Evolutionary conservation across 2,797 vertebrate species (phyloP), one percentile per base, ranked within the genome.

Genomic region (Fundulus diaphanus): DNA sequence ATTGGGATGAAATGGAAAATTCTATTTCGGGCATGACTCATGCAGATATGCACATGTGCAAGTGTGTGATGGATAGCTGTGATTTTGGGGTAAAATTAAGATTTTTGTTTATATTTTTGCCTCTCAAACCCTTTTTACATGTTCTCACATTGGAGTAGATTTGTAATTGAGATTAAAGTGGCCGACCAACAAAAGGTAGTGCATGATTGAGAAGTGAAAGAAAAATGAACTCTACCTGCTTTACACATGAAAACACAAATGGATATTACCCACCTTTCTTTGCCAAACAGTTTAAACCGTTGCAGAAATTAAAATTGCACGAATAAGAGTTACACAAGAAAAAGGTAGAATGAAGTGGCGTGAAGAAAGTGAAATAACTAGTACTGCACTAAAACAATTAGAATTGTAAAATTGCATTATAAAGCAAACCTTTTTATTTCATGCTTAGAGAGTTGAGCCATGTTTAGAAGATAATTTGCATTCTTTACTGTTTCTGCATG

Each of bases 361-460:
- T 77, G 76, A 85, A 82, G 82, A 82, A 51, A 51, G 75, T 88
- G 70, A 86, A 87, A 70, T 76, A 82, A 85, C 77, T 77, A 69
- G 72, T 87, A 90, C 82, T 88, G 66, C 73, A 80, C 69, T 71
- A 33, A 85, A 90, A 88, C 87, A 83, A 90, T 86, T 70, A 77
- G 72, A 68, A 83, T 78, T 84, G n/a, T 72, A 73, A 84, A 88
- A 79, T 85, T 15, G n/a, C 52, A 29, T 59, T 18, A 59, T 59
- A 83, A 54, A 31, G 75, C 40, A 84, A 88, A 83, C 48, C 82
- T 65, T 40, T 27, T 67, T 63, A 72, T 76, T 71, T 80, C 29
- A 20, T 63, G 76, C 56, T 56, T 20, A 24, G 59, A 54, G 67
- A 78, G 27, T 75, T 81, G 22, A 72, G 51, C 70, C 54, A 11